Evolutionary conservation across 2,888 invertebrate genomes (phyloP).

Genomic region (Troilus luridus): DNA sequence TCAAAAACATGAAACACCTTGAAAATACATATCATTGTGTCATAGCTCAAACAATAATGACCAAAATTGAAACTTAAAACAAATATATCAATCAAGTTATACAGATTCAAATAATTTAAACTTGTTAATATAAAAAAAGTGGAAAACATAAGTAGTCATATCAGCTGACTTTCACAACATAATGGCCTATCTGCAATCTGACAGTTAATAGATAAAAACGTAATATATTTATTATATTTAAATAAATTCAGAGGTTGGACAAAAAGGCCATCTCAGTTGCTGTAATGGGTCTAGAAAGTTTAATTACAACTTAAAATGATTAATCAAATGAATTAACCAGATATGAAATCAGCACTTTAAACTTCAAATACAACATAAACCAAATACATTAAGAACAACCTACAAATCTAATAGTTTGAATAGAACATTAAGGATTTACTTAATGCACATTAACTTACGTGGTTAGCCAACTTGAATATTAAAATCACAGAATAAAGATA

Average conservation of each 20-base stretch:
- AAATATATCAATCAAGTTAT: not conserved
- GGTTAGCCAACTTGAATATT: slow-evolving; percentile 63
- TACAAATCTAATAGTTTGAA: not conserved
- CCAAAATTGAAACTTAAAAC: not conserved
- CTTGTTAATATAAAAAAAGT: not conserved
- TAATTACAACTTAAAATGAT: not conserved
- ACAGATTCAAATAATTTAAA: not conserved
- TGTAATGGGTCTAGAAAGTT: not conserved
- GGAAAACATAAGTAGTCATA: slow-evolving; percentile 59
- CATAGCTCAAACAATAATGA: slow-evolving; percentile 55
- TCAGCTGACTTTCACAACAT: slow-evolving; percentile 59
- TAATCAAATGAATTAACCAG: slow-evolving; percentile 31
- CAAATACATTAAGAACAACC: not conserved
- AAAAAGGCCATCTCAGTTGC: not conserved
- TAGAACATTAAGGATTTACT: not conserved
- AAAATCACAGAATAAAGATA: slow-evolving; percentile 61
- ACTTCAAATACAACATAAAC: not conserved
- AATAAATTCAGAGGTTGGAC: not conserved
- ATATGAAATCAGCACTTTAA: not conserved
- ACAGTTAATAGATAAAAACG: slow-evolving; percentile 54
- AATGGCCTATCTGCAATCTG: slow-evolving; percentile 59
- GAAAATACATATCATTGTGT: not conserved
- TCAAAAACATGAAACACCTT: slow-evolving; percentile 47
- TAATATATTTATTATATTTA: not conserved
- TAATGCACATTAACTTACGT: slow-evolving; percentile 61